phyloP scores from a whole-genome alignment of 2,797 vertebrate species.

The Sciurus vulgaris region DNA sequence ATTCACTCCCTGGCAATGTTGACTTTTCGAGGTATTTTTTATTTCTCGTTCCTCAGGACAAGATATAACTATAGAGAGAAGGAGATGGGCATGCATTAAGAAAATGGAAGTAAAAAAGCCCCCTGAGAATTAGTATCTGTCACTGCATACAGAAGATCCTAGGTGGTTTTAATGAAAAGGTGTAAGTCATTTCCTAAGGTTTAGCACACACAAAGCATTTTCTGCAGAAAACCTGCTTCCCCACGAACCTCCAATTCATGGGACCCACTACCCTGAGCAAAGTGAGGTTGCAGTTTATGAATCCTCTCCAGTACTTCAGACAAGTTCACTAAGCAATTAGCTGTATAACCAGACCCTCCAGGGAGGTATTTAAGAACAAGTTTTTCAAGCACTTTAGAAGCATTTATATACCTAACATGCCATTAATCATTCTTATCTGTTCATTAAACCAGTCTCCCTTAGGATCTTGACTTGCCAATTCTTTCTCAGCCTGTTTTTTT shows the following conservation, averaged over 20 bases:
- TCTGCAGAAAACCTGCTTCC: neutral
- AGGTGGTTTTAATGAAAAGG: neutral
- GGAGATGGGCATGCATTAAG: neutral
- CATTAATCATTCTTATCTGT: slow-evolving; percentile 81
- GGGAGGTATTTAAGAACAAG: slow-evolving; percentile 68
- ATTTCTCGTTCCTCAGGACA: slow-evolving; percentile 39
- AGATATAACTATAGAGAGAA: neutral
- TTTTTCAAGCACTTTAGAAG: slow-evolving; percentile 69
- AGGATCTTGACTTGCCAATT: slow-evolving; percentile 12
- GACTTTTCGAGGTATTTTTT: slow-evolving; percentile 54
- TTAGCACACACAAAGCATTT: neutral
- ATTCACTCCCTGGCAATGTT: slow-evolving; percentile 32
- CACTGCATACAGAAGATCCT: neutral
- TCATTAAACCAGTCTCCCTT: slow-evolving; percentile 77
- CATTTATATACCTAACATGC: slow-evolving; percentile 73
- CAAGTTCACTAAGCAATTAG: slow-evolving; percentile 73
- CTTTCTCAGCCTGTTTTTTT: slow-evolving; percentile 51
- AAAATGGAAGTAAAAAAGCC: neutral
- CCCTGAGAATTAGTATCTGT: neutral
- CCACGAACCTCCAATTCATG: neutral
- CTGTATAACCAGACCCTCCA: slow-evolving; percentile 33
- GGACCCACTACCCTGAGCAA: neutral
- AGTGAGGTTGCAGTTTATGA: neutral
- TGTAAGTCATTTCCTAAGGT: neutral
- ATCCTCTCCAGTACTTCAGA: slow-evolving; percentile 6